Conservation (phyloP, 1,140 invertebrate genomes). For the Psix sp. region DNA sequence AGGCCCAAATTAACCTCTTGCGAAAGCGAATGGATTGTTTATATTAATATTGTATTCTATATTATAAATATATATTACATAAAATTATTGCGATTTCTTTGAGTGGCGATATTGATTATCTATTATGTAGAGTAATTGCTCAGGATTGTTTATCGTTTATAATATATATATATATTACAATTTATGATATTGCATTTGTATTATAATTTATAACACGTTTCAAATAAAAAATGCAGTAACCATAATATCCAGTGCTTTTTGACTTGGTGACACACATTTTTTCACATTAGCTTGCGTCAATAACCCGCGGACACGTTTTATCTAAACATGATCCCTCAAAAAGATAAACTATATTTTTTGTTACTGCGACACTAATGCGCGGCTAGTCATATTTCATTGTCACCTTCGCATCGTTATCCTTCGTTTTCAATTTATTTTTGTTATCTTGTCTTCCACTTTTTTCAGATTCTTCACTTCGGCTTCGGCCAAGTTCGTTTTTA, state of each 20-base stretch:
- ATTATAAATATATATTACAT: conserved; percentile 68
- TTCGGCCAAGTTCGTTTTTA: conserved; percentile 27
- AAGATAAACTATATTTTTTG: conserved; percentile 39
- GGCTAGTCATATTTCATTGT: conserved; percentile 45
- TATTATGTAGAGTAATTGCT: conserved; percentile 74
- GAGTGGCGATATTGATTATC: conserved; percentile 66
- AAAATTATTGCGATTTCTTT: conserved; percentile 63
- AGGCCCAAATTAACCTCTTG: conserved; percentile 64
- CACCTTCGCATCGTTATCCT: conserved; percentile 34
- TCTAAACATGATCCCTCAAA: conserved; percentile 36
- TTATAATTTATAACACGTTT: conserved; percentile 75
- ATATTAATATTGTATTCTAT: conserved; percentile 71
- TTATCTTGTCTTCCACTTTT: background rate
- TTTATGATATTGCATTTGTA: conserved; percentile 73
- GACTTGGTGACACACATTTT: conserved; percentile 11
- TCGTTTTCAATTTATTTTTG: conserved; percentile 32
- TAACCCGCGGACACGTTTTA: conserved; percentile 31
- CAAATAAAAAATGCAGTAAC: conserved; percentile 72
- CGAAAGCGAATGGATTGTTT: conserved; percentile 67
- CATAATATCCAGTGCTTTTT: conserved; percentile 55
- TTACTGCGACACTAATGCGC: conserved; percentile 23
- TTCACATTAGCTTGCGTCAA: conserved; percentile 28
- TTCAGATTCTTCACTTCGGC: conserved; percentile 6
- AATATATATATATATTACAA: conserved; percentile 66
- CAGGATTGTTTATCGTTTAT: conserved; percentile 64